These are phyloP conservation scores for Etheostoma nigrum DNA, from an alignment of 2,797 vertebrate species.

Conservation along the genomic window DNA sequence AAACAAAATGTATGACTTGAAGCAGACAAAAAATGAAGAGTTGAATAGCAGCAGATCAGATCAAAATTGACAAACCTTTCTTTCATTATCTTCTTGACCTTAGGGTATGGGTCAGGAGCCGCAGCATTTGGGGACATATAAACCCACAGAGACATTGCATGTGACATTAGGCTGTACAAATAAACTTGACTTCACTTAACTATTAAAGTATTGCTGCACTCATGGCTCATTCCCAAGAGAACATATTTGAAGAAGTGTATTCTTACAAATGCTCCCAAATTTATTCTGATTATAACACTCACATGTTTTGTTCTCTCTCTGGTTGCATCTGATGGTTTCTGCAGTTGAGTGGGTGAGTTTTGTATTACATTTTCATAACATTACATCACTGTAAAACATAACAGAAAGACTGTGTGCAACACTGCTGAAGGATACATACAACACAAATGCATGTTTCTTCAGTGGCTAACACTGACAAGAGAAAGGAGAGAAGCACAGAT, in stretches of 20 bases:
- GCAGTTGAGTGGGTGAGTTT: slow-evolving; percentile 13
- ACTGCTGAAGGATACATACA: slow-evolving; percentile 13
- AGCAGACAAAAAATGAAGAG: not conserved
- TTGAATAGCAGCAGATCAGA: not conserved
- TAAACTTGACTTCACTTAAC: slow-evolving; percentile 16
- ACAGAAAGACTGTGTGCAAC: not conserved
- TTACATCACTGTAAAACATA: slow-evolving; percentile 26
- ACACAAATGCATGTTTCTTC: slow-evolving; percentile 25
- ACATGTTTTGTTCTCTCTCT: slow-evolving; percentile 2
- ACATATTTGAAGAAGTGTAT: not conserved
- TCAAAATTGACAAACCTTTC: not conserved
- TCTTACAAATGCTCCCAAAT: not conserved
- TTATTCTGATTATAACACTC: not conserved
- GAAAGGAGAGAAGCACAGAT: slow-evolving; percentile 48
- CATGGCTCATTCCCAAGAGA: not conserved
- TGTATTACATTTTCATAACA: slow-evolving; percentile 25
- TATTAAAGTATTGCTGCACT: not conserved
- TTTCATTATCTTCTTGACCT: not conserved
- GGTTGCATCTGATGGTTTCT: slow-evolving; percentile 12
- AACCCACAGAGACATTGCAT: not conserved
- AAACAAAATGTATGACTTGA: not conserved
- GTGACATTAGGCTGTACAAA: slow-evolving; percentile 6
- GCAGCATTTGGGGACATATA: not conserved
- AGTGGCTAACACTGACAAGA: slow-evolving; percentile 46
- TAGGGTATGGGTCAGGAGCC: not conserved